Conservation (phyloP, 2,113 vertebrate genomes). For the human region GRCh38 chr9:84419001-84419500, state of each 20-base stretch:
- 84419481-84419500: neutral
- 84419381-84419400: neutral
- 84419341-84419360: neutral
- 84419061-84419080: neutral
- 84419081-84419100: neutral
- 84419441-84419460: neutral
- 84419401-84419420: neutral
- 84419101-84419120: neutral
- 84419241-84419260: neutral
- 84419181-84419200: conserved; percentile 11
- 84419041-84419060: neutral
- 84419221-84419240: conserved; percentile 5
- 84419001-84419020: neutral
- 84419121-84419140: neutral
- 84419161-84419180: conserved; percentile 25
- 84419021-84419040: neutral
- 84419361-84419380: neutral
- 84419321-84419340: neutral
- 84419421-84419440: neutral
- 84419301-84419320: neutral
- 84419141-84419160: neutral
- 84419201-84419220: conserved; percentile 27
- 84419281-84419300: neutral
- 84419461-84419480: neutral
- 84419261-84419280: conserved; percentile 23